Evolutionary conservation across 2,888 invertebrate genomes (phyloP).

Genomic region (Chrysopilus asiliformis): DNA sequence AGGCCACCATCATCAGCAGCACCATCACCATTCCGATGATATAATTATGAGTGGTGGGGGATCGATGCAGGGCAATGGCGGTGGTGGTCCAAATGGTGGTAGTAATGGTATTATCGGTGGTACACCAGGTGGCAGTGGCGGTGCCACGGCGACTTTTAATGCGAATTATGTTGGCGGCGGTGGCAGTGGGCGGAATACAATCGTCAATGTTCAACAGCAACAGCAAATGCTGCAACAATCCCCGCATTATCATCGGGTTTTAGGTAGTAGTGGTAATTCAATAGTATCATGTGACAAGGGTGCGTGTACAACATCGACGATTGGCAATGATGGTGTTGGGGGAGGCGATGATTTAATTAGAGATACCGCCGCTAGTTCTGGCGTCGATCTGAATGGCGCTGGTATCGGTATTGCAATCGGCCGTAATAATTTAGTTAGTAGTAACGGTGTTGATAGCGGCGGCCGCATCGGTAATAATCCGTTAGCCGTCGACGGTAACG

Average conservation of each 20-base stretch:
- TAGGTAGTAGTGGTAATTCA: slow-evolving; percentile 2
- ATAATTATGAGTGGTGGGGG: slow-evolving; percentile 26
- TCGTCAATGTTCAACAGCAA: slow-evolving; percentile 12
- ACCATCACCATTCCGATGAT: slow-evolving; percentile 31
- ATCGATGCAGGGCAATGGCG: slow-evolving; percentile 11
- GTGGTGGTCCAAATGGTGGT: background rate
- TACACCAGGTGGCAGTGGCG: background rate
- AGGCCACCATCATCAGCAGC: slow-evolving; percentile 23
- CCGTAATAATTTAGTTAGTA: background rate
- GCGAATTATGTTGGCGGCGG: slow-evolving; percentile 11
- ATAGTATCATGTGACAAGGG: slow-evolving; percentile 9
- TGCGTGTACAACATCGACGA: slow-evolving; percentile 1
- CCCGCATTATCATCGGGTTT: slow-evolving; percentile 6
- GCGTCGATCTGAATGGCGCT: slow-evolving; percentile 7
- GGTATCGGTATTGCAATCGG: background rate
- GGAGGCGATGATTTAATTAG: slow-evolving; percentile 1
- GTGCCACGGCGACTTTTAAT: slow-evolving; percentile 12
- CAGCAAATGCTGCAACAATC: slow-evolving; percentile 11
- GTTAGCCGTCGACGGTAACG: background rate
- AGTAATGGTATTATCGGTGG: slow-evolving; percentile 2
- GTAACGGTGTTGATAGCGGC: background rate
- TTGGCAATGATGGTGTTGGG: background rate
- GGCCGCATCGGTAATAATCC: background rate
- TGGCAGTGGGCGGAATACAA: slow-evolving; percentile 6
- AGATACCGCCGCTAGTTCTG: slow-evolving; percentile 15